phyloP scores from a whole-genome alignment of 1,140 invertebrate genomes.

The Tribolium castaneum region DNA sequence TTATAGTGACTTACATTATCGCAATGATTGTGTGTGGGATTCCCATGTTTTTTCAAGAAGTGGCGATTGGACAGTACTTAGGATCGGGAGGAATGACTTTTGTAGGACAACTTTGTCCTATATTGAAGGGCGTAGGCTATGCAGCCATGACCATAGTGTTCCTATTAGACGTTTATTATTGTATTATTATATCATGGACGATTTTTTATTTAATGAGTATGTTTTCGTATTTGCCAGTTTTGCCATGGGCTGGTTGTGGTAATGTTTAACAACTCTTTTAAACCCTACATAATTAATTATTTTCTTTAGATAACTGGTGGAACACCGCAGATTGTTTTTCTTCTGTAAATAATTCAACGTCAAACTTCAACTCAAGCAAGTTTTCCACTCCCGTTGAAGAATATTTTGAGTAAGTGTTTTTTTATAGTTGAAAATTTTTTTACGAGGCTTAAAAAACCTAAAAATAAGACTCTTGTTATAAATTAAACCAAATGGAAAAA shows the following conservation, averaged over 20 bases:
- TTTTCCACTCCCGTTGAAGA: constrained; percentile 71
- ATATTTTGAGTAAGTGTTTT: constrained; percentile 71
- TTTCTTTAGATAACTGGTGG: constrained; percentile 69
- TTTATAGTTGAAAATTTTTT: background rate
- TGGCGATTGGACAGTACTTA: constrained; percentile 74
- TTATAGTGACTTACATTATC: constrained; percentile 76
- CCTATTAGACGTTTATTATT: constrained; percentile 75
- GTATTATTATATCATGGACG: constrained; percentile 74
- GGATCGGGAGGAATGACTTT: constrained; percentile 73
- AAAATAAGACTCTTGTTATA: background rate
- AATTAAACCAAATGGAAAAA: too few species aligned
- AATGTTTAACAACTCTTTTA: constrained; percentile 49
- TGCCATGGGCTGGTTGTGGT: constrained; percentile 72
- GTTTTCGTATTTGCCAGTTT: constrained; percentile 64
- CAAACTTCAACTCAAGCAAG: constrained; percentile 41
- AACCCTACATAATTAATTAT: background rate
- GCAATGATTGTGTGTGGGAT: constrained; percentile 80
- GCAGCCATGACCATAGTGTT: constrained; percentile 77
- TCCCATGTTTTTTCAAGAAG: constrained; percentile 84
- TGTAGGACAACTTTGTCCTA: constrained; percentile 71
- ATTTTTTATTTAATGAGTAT: constrained; percentile 72
- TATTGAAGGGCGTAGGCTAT: constrained; percentile 77
- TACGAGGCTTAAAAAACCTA: background rate
- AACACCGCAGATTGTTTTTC: constrained; percentile 66
- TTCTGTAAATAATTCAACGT: constrained; percentile 16